Evolutionary conservation across 2,797 vertebrate genomes (phyloP), one percentile per base, ranked within the genome.

Genomic region (Pelodytes ibericus): DNA sequence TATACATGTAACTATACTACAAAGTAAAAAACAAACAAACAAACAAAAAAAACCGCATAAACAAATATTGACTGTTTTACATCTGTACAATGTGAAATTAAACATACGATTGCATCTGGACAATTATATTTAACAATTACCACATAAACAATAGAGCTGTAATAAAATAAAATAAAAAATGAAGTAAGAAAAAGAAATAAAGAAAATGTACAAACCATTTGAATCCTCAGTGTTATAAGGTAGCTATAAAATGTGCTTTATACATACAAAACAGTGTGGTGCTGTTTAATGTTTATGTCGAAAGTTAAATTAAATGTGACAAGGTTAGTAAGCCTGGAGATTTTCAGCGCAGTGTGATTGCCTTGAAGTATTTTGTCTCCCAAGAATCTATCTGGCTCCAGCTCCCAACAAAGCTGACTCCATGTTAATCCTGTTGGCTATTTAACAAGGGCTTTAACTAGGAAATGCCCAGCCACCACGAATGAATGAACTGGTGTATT

Each of bases 221-320:
- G 31, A 83, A 87, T 86, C 63, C 81, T 75, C 22, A 61, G 57
- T 76, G 69, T 63, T 72, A 29, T 83, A 83, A 82, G 82, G 85
- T 76, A 49, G 70, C 76, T 72, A 82, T 83, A 83, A 47, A 80
- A 80, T 73, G 75, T 75, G 0, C 18, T 80, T 84, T 75, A 81
- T 80, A 81, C 86, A 82, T 81, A 9, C 65, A 66, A 22, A 49
- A 77, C 24, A 27, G 1, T 74, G 63, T 72, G 80, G 81, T 2
- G 33, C 84, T 90, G 88, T 25, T 83, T 88, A 83, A 61, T 83
- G 80, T 92, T 85, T 82, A 80, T 85, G 80, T 84, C 82, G 80
- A 82, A 76, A 74, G 72, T 81, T 87, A 89, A 89, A 91, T 89
- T 84, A 84, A 81, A 83, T 75, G 74, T 86, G 88, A 83, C 87